Conservation (phyloP, 2,113 vertebrate species). For the Diphyllodes magnificus region DNA sequence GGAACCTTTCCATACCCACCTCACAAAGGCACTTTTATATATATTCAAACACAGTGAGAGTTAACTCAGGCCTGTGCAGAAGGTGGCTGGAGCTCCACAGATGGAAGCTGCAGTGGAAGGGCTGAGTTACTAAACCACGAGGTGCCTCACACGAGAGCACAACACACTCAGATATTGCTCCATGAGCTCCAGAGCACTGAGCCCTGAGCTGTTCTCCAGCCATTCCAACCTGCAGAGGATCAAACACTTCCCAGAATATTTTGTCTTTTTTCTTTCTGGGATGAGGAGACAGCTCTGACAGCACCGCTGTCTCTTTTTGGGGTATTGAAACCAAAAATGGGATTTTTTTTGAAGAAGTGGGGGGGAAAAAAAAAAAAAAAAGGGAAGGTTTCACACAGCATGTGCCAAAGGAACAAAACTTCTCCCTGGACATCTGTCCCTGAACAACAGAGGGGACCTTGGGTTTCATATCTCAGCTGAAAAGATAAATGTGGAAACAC, state of each 20-base stretch:
- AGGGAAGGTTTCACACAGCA: background rate
- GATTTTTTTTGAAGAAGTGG: background rate
- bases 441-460: constrained; percentile 45
- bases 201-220: background rate
- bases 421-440: constrained; percentile 20
- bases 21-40: background rate
- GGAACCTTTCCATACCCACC: background rate
- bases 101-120: background rate
- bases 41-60: no score
- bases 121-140: background rate
- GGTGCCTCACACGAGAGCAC: background rate
- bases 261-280: background rate
- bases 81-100: background rate
- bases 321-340: background rate
- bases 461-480: background rate
- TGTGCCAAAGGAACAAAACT: background rate
- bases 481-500: background rate
- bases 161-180: background rate
- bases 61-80: background rate
- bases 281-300: background rate
- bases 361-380: no score
- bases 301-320: background rate
- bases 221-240: background rate
- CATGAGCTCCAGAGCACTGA: background rate
- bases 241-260: background rate